Base-by-base conservation (phyloP, 2,888 invertebrate species). In the Hirudinaria manillensis region DNA sequence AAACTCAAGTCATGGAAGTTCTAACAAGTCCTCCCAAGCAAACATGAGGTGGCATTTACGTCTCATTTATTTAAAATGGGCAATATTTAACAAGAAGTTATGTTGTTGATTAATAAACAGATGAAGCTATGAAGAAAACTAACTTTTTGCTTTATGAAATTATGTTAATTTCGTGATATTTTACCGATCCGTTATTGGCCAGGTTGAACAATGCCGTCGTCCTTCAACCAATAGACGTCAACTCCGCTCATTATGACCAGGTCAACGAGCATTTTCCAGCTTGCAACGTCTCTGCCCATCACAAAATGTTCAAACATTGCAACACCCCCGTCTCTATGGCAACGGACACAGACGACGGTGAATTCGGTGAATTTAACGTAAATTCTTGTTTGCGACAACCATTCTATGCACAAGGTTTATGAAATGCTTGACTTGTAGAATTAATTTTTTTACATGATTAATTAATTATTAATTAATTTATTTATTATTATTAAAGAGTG, bases 281-380 rank as follows among this genome's bases (percentile, higher is more conserved):
- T 10, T 34, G 36, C 36, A 4, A 34, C 68, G 32, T 34, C 4
- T 16, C 27, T 6, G n/a, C 32, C 21, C 68, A 34, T 1, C 68
- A 68, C 3, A 32, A 34, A 6, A 24, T 68, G n/a, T 36, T 29
- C 32, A 32, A 68, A 34, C 68, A 68, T 32, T 68, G 68, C 68
- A 68, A 68, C 68, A 68, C 68, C 4, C 68, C 68, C 3, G 36
- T 34, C 2, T 68, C 68, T 24, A n/a, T 68, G n/a, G 32, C 36
- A 68, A 34, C 68, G 29, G 68, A 68, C 32, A 68, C 68, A 1
- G 68, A 68, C 68, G 68, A 68, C 16, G 68, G 68, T 68, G 36
- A 68, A 34, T 32, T 19, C 10, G 7, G 1, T 61, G 13, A 4
- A 61, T 19, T 61, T n/a, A 61, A 45, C 45, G 1, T 16, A 45